phyloP scores from a whole-genome alignment of 2,888 invertebrate species.

The Carcina quercana region DNA sequence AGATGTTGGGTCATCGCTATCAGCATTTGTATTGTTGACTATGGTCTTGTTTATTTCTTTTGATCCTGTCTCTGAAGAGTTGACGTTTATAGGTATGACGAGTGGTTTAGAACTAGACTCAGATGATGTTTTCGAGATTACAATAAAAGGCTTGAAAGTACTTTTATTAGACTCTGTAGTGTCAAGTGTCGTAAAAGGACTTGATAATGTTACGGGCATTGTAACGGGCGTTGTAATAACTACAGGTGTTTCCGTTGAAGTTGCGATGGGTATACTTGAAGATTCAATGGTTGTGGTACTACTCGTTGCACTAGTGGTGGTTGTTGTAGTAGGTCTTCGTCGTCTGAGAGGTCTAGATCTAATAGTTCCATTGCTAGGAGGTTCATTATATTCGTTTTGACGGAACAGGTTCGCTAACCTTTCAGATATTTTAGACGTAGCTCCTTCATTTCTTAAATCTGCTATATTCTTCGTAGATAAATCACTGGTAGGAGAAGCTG shows the following conservation, averaged over 20 bases:
- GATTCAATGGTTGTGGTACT: constrained; percentile 22
- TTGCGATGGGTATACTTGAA: constrained; percentile 17
- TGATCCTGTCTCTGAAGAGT: too few species aligned
- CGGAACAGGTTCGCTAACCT: constrained; percentile 40
- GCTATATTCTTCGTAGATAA: constrained; percentile 23
- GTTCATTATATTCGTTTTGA: constrained; percentile 37
- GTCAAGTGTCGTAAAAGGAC: constrained; percentile 6
- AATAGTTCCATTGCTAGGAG: constrained; percentile 33
- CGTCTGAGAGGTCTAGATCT: constrained; percentile 48
- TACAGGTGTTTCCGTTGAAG: constrained; percentile 20
- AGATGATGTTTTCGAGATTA: constrained; percentile 64
- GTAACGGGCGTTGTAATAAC: constrained; percentile 18
- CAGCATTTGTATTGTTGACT: constrained; percentile 33
- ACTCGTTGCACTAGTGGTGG: constrained; percentile 38
- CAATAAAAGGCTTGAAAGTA: constrained; percentile 39
- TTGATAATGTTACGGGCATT: constrained; percentile 11
- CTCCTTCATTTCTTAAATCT: constrained; percentile 27
- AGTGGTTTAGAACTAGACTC: constrained; percentile 46
- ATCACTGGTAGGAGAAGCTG: constrained; percentile 46
- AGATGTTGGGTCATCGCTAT: constrained; percentile 25
- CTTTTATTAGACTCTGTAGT: constrained; percentile 27
- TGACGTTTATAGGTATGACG: constrained; percentile 26
- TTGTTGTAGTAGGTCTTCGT: constrained; percentile 62
- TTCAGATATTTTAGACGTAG: constrained; percentile 41
- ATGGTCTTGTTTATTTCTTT: constrained; percentile 23